Conservation (phyloP, 2,113 vertebrate species). For the Pterocles orientalis region DNA sequence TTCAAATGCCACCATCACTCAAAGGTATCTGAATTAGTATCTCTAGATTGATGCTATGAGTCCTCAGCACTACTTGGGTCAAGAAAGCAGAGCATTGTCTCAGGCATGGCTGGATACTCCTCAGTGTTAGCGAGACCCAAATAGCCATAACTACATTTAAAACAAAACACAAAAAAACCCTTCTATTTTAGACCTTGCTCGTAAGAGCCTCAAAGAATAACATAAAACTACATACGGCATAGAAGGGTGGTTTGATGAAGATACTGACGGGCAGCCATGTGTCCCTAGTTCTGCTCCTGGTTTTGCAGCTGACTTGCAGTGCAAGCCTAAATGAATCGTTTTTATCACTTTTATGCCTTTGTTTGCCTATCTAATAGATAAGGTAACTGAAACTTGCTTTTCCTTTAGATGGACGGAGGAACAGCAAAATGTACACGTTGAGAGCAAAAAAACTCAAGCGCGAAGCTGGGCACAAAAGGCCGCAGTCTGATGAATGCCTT, state of each 20-base stretch:
- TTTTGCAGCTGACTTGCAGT: background rate
- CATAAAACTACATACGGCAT: no score
- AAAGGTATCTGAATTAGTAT: background rate
- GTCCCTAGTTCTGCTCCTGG: background rate
- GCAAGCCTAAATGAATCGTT: accelerated
- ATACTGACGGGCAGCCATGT: background rate
- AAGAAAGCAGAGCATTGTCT: accelerated
- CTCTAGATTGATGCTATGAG: background rate
- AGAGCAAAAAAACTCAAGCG: background rate
- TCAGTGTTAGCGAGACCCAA: accelerated
- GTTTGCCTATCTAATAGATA: background rate
- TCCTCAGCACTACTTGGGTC: background rate
- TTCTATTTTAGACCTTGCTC: background rate
- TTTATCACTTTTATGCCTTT: background rate
- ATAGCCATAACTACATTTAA: background rate
- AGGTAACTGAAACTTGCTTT: background rate
- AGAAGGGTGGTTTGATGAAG: background rate
- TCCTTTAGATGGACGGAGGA: background rate
- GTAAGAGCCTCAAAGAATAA: background rate
- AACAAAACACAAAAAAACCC: accelerated
- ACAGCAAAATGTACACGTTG: background rate
- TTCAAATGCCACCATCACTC: background rate
- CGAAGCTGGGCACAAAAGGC: background rate
- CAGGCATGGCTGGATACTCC: background rate
- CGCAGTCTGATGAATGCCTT: background rate